A percentile compares a stretch with the other conserved stretches of the same genome.
Conservation (phyloP, 2,797 vertebrate genomes). For the Aphelocoma californica region DNA sequence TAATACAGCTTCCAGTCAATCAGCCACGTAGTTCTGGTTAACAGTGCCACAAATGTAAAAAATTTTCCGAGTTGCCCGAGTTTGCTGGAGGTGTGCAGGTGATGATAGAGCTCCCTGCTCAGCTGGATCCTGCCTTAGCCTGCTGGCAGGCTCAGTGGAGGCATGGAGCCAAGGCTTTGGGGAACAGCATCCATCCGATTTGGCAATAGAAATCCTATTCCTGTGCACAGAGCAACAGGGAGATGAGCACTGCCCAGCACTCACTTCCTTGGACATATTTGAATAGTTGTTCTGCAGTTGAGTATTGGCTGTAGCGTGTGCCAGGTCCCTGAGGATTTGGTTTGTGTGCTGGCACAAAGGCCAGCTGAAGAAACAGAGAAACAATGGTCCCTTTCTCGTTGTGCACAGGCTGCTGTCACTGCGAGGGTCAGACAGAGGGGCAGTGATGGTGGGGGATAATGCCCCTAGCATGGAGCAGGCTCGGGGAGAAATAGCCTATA, state of each 20-base stretch:
- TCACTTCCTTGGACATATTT: background rate
- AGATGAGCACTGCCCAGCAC: background rate
- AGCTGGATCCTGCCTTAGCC: background rate
- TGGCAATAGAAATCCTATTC: background rate
- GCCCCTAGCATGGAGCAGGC: rapidly evolving
- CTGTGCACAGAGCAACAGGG: background rate
- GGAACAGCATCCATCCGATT: background rate
- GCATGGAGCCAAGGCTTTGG: background rate
- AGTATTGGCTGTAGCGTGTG: rapidly evolving
- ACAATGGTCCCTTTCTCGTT: background rate
- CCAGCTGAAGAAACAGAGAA: background rate
- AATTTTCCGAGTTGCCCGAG: background rate
- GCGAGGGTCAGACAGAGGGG: background rate
- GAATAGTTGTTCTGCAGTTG: background rate
- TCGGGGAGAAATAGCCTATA: background rate
- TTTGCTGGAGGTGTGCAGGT: background rate
- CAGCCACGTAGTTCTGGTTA: background rate
- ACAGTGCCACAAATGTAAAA: background rate
- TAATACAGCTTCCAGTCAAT: background rate
- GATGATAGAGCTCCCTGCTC: background rate
- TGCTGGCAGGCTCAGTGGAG: background rate
- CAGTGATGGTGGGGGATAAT: background rate
- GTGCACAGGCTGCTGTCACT: background rate
- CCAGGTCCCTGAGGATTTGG: background rate
- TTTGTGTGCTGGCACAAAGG: background rate